These are phyloP conservation scores for Erythrocercus mccallii DNA, from an alignment of 2,113 vertebrate species.

Conservation along the genomic window DNA sequence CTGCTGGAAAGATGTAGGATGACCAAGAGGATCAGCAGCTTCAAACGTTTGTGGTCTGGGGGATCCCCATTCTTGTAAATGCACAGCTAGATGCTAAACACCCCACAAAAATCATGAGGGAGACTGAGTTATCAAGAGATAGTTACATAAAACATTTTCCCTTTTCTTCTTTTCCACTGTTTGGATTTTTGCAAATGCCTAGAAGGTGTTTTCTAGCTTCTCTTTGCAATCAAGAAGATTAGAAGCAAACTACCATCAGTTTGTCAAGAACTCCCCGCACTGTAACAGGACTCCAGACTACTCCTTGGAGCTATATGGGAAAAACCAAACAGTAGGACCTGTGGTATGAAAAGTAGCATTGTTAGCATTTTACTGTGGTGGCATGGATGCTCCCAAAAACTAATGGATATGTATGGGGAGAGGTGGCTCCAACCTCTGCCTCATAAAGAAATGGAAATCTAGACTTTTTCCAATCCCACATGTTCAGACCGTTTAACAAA, in stretches of 20 bases:
- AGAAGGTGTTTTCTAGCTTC: not conserved
- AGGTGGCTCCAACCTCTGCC: not conserved
- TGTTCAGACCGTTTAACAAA: not conserved
- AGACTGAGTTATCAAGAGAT: not conserved
- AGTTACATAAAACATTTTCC: not conserved
- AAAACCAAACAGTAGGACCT: not conserved
- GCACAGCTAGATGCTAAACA: not conserved
- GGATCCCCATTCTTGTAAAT: not conserved
- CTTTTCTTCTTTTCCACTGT: not conserved
- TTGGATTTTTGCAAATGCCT: not conserved
- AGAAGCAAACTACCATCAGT: not conserved
- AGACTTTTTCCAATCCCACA: not conserved
- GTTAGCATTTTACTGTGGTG: not conserved
- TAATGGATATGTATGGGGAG: rapidly evolving
- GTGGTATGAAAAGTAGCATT: not conserved
- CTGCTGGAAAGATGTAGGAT: not conserved
- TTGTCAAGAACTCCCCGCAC: not conserved
- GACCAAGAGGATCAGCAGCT: not conserved
- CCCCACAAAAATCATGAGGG: rapidly evolving
- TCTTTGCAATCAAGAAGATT: not conserved
- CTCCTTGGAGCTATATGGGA: not conserved
- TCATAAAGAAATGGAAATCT: not conserved
- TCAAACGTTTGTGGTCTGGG: not conserved
- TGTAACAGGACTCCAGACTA: not conserved
- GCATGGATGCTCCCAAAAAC: not conserved